Evolutionary conservation across 1,140 invertebrate species (phyloP), one percentile per base, ranked within the genome.

Genomic region (Hycleus cichorii): DNA sequence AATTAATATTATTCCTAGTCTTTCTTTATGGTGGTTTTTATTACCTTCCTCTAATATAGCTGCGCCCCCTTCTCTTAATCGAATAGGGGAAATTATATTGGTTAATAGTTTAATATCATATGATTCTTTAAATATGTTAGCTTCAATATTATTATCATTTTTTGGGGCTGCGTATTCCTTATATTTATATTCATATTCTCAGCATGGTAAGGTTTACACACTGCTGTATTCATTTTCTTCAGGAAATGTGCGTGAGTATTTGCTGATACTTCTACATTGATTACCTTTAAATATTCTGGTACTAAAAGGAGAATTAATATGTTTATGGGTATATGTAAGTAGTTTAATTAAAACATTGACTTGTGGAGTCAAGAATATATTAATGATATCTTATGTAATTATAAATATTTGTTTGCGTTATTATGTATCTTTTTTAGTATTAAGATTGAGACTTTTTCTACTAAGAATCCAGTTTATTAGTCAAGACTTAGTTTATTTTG

Each of bases 21-120:
- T 84, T 70, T 72, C 68, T 61, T 74, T 83, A 70, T 79, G 74
- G 60, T 83, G 81, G 77, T 83, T 84, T 81, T 74, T 83, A 70
- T 76, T 82, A n/a, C n/a, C 73, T 68, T 69, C 74, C 8, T 69
- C 70, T 38, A 83, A 74, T 73, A 76, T 77, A 68, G 70, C 75
- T 38, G 73, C 74, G 61, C 76, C 76, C 46, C 71, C 72, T 27
- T 72, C 69, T 48, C 60, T 77, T 68, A 76, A 76, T 76, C 74
- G 77, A 67, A 58, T 75, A 50, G 76, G 80, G 1, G 80, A 83
- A 75, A 77, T 83, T 77, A 71, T 74, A 52, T 78, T 82, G 74
- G 75, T 83, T 72, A 81, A 77, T 78, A 75, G 73, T 68, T 72
- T 57, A 70, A 66, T 39, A 12, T 12, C 12, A 12, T 81, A 73